Evolutionary conservation across 2,113 vertebrate genomes (phyloP).

Genomic region (Camelus dromedarius): DNA sequence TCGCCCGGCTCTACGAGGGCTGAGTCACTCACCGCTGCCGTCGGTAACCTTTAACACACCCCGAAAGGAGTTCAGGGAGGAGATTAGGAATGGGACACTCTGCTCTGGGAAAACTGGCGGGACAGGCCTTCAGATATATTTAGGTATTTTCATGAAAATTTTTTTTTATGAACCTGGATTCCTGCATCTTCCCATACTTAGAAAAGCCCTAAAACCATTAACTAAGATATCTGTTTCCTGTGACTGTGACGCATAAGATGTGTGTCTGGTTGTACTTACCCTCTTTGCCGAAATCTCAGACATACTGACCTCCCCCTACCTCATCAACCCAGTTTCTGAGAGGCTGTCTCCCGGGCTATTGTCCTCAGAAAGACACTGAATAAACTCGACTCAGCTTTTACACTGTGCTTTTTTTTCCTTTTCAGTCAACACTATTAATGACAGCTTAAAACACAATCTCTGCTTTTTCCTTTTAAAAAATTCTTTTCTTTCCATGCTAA

Average conservation of each 20-base stretch:
- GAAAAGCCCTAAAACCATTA: background rate
- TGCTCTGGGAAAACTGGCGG: background rate
- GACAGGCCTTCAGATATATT: background rate
- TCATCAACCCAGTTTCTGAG: background rate
- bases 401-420: background rate
- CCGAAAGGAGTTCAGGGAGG: background rate
- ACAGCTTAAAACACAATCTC: background rate
- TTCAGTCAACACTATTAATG: background rate
- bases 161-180: background rate
- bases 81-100: background rate
- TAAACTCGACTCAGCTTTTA: background rate
- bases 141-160: background rate
- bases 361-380: background rate
- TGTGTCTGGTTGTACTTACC: background rate
- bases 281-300: background rate
- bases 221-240: background rate
- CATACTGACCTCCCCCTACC: background rate
- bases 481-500: background rate
- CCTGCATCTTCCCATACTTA: background rate
- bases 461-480: background rate
- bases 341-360: background rate
- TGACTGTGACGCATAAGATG: too few relatives aligned
- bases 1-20: background rate
- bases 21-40: too few relatives aligned
- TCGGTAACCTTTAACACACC: background rate